A percentile compares a stretch with the other conserved stretches of the same genome.
Evolutionary conservation across 2,797 vertebrate species (phyloP).

Genomic region (Pangasius krempfi): DNA sequence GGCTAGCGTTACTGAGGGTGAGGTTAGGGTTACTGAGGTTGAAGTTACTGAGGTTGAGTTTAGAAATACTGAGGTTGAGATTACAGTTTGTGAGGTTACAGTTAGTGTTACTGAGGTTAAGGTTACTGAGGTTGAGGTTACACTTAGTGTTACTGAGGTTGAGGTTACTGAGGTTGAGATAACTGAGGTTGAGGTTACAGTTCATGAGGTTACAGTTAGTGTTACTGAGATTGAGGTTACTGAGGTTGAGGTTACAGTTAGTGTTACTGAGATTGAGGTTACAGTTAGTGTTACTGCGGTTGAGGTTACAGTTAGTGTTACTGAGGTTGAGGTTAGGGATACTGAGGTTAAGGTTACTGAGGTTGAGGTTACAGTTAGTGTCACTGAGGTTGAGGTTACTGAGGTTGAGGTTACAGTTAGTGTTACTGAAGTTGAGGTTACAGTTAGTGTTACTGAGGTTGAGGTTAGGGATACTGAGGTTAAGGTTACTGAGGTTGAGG

Average conservation of each 20-base stretch:
- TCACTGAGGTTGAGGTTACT: neutral
- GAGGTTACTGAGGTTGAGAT: too few species aligned
- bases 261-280: neutral
- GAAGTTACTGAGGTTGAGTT: neutral
- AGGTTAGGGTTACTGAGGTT: neutral
- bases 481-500: neutral
- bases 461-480: neutral
- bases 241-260: neutral
- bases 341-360: neutral
- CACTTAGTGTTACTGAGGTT: neutral
- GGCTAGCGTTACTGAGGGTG: neutral
- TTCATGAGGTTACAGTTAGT: neutral
- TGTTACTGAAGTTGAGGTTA: neutral
- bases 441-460: neutral
- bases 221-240: neutral
- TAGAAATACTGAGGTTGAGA: neutral
- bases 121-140: neutral
- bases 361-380: too few species aligned
- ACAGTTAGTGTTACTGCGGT: neutral
- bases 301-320: neutral
- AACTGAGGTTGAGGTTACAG: neutral
- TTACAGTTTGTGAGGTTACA: too few species aligned
- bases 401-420: too few species aligned
- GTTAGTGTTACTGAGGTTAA: neutral
- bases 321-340: neutral